Evolutionary conservation across 1,140 invertebrate genomes (phyloP), one percentile per base, ranked within the genome.

Genomic region (Heliconius himera): DNA sequence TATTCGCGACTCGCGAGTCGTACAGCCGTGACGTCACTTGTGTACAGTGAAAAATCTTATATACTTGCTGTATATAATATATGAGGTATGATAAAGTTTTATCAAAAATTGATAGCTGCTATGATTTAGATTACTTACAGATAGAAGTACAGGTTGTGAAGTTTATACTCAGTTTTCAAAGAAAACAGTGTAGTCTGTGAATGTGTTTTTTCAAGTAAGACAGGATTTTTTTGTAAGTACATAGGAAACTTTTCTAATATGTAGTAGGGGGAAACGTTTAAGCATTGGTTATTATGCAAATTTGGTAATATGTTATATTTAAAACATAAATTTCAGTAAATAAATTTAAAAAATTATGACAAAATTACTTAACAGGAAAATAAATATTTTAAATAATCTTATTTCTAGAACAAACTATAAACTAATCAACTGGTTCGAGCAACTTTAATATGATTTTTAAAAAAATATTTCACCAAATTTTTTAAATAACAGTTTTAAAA

Each of bases 41-140:
- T 87, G 79, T 88, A 82, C 78, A 84, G 87, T 85, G 84, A 82
- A 89, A 83, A 88, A 88, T 91, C 84, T 88, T 89, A 84, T 84
- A 85, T 81, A 88, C 54, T 22, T 56, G 9, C 20, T 88, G 81
- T 77, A 36, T 77, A 74, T 84, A 79, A 79, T 72, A 51, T 51
- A 51, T 20, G 18, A 86, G 90, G 90, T 93, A 89, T 90, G 91
- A 93, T 91, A 93, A 91, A 91, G 82, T 84, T 80, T 86, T 93
- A 93, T 93, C 91, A 87, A 76, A 77, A 84, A 76, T 83, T 88
- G 88, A 88, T 91, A 91, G 74, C 84, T 87, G 80, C 51, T 87
- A 89, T 85, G 85, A 84, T 83, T 79, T 85, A 85, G 83, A 84
- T 85, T 84, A 78, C 49, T 78, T 81, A 74, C 49, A 66, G 60